phyloP scores from a whole-genome alignment of 1,140 invertebrate species.

The Stenopsyche tienmushanensis region DNA sequence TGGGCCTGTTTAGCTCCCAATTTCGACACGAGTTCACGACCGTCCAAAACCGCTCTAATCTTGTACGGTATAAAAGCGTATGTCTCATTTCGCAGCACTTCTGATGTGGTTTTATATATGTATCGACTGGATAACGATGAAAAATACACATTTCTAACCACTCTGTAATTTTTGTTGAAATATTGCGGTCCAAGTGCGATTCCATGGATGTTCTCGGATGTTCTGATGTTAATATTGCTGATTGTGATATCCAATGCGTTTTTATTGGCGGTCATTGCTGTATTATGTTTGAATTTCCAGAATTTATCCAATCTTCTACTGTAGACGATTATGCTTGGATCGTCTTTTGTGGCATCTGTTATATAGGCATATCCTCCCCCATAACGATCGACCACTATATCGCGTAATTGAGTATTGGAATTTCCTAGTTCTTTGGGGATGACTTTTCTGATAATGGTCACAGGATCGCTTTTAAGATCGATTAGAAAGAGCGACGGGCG shows the following conservation, averaged over 20 bases:
- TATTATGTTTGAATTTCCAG: slow-evolving; percentile 65
- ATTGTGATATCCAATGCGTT: slow-evolving; percentile 61
- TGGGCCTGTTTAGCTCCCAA: slow-evolving; percentile 64
- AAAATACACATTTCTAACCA: slow-evolving; percentile 63
- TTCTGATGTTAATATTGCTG: slow-evolving; percentile 56
- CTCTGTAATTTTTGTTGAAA: slow-evolving; percentile 44
- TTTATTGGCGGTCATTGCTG: slow-evolving; percentile 61
- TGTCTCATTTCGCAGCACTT: slow-evolving; percentile 56
- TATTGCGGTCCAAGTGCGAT: slow-evolving; percentile 65
- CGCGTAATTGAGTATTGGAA: slow-evolving; percentile 61
- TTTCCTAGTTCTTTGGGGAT: slow-evolving; percentile 43
- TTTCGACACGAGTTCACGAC: slow-evolving; percentile 54
- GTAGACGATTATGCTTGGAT: slow-evolving; percentile 72
- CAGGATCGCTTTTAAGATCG: slow-evolving; percentile 53
- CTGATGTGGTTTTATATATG: slow-evolving; percentile 62
- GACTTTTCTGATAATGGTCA: slow-evolving; percentile 46
- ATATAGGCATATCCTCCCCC: too few relatives aligned
- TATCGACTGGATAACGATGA: slow-evolving; percentile 64
- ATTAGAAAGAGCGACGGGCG: slow-evolving; percentile 58
- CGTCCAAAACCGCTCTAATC: slow-evolving; percentile 45
- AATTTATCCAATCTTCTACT: slow-evolving; percentile 60
- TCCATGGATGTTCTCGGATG: slow-evolving; percentile 61
- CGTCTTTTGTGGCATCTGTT: slow-evolving; percentile 62
- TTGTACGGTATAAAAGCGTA: slow-evolving; percentile 45
- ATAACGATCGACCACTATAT: slow-evolving; percentile 68